phyloP scores from a whole-genome alignment of 2,797 vertebrate genomes.

The Myripristis murdjan region DNA sequence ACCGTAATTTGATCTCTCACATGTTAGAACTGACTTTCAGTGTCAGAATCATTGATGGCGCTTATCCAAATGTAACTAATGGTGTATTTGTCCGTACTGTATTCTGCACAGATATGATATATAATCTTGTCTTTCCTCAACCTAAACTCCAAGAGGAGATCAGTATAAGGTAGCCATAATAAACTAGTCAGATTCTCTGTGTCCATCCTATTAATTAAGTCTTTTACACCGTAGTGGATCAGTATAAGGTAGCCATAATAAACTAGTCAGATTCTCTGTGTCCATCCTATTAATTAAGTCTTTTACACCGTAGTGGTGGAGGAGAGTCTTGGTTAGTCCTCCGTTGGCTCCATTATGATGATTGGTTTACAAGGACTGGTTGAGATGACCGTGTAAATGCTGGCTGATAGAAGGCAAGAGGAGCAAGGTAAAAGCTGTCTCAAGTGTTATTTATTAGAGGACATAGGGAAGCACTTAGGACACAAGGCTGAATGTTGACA shows the following conservation, averaged over 20 bases:
- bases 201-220: slow-evolving; percentile 57
- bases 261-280: slow-evolving; percentile 28
- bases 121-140: slow-evolving; percentile 2
- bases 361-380: slow-evolving; percentile 64
- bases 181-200: slow-evolving; percentile 27
- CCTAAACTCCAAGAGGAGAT: slow-evolving; percentile 9
- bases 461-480: slow-evolving; percentile 49
- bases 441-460: slow-evolving; percentile 51
- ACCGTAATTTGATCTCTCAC: background rate
- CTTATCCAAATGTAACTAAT: background rate
- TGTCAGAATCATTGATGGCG: background rate
- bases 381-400: slow-evolving; percentile 51
- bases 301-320: slow-evolving; percentile 44
- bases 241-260: slow-evolving; percentile 23
- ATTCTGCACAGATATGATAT: slow-evolving; percentile 13
- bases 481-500: slow-evolving; percentile 35
- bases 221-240: slow-evolving; percentile 34
- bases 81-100: background rate
- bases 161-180: slow-evolving; percentile 23
- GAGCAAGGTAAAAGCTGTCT: slow-evolving; percentile 52
- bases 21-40: background rate
- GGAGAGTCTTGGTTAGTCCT: slow-evolving; percentile 24
- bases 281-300: slow-evolving; percentile 56
- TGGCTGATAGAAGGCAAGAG: slow-evolving; percentile 55
- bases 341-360: slow-evolving; percentile 70